Evolutionary conservation across 2,113 vertebrate species (phyloP), one percentile per base, ranked within the genome.

Genomic region (Mormoops blainvillei): DNA sequence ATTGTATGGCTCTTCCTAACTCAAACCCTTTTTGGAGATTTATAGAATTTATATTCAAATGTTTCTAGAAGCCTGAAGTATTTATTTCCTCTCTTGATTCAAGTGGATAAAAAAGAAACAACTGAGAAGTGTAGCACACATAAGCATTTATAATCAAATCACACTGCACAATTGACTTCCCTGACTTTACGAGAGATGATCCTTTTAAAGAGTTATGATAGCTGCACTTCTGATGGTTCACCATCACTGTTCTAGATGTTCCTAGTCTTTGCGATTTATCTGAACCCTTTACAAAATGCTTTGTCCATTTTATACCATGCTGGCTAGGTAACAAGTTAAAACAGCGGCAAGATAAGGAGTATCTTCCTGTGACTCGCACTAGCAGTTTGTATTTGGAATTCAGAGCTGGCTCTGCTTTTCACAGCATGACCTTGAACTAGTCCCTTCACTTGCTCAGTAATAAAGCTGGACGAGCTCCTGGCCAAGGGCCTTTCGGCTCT

Each of bases 21-120:
- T 18, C 15, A 74, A 88, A 33, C 73, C 48, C 19, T 41, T 95
- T 82, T 71, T 84, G 74, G 45, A 87, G n/a, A 70, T 58, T 74
- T 90, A 45, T 88, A 52, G 45, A 74, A 80, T 85, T 94, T 88
- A 41, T 28, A 63, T 86, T 83, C 54, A 87, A 86, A 70, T 94
- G 19, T 87, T 85, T 90, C 41, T 50, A 41, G 36, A 65, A 67
- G 22, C 70, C 56, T 70, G 24, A 31, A 94, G 78, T 36, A 48
- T 82, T 74, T 77, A 81, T 86, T 90, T 97, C 67, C 85, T 88
- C 26, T 82, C 58, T 88, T 78, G 50, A 45, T 92, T 94, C 50
- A 89, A 89, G 70, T 31, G 19, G 31, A n/a, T 85, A 19, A 45
- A 77, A 89, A 81, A 73, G 19, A 65, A 67, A n/a, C 28, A 86